Percentiles rank a stretch among this genome's conserved stretches.
phyloP scores from a whole-genome alignment of 1,140 invertebrate genomes.

The Drosophila paulistorum region DNA sequence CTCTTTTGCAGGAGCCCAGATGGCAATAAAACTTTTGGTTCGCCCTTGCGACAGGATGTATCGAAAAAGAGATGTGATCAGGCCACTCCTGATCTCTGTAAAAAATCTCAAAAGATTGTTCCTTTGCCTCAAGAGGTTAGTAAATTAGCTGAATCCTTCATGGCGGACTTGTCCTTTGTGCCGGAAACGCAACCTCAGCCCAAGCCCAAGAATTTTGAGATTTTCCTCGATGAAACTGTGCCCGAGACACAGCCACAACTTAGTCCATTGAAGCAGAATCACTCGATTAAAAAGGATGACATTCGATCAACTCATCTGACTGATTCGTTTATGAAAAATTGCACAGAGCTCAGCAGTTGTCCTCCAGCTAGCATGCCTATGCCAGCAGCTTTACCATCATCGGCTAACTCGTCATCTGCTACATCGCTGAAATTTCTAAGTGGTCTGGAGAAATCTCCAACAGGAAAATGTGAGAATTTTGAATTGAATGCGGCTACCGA shows the following conservation, averaged over 20 bases:
- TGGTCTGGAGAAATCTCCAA: conserved; percentile 6
- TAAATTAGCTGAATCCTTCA: conserved; percentile 59
- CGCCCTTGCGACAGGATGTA: conserved; percentile 21
- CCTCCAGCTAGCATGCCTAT: neutral
- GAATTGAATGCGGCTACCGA: conserved; percentile 76
- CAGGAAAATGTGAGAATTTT: conserved; percentile 31
- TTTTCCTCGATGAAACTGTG: conserved; percentile 59
- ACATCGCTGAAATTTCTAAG: conserved; percentile 20
- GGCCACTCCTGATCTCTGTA: conserved; percentile 44
- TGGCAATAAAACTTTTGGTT: conserved; percentile 32
- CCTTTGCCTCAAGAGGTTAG: neutral
- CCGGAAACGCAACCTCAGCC: conserved; percentile 55
- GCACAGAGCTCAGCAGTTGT: conserved; percentile 47
- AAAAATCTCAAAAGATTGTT: conserved; percentile 10
- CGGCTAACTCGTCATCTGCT: neutral
- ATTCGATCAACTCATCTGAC: conserved; percentile 38
- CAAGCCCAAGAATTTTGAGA: conserved; percentile 47
- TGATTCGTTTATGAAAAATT: conserved; percentile 69
- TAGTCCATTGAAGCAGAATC: neutral
- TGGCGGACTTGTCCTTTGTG: conserved; percentile 67
- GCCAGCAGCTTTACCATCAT: neutral
- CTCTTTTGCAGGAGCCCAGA: conserved; percentile 67
- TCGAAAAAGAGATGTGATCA: conserved; percentile 56
- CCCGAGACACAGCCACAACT: conserved; percentile 16
- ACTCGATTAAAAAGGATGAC: conserved; percentile 5